Evolutionary conservation across 2,113 vertebrate genomes (phyloP), one percentile per base, ranked within the genome.

Genomic region (Epinephelus cyanopodus): DNA sequence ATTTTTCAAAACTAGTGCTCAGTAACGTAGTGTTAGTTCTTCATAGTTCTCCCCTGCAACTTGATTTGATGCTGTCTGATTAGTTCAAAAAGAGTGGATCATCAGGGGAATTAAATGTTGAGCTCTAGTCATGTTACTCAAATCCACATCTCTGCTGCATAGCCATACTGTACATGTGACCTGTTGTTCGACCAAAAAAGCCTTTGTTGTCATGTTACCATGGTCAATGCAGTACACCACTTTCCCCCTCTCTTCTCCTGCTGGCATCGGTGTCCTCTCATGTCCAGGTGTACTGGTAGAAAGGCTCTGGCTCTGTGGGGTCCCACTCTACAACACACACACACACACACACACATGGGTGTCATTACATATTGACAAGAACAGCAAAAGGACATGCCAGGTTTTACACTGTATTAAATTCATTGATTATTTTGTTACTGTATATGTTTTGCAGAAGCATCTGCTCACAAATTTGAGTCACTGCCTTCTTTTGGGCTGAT

Each of bases 281-380:
- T 66, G 74, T 33, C 94, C 95, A n/a, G 0, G 77, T 92, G 69
- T 90, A 85, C 68, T 96, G 93, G 88, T 97, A 98, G 90, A 99
- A 98, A 8, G 93, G 92, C 89, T 99, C 98, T 0, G 95, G 96
- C 23, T 96, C 73, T 15, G 95, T 88, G 15, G 97, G 97, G 0
- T 95, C 93, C 97, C 97, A 97, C 66, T 98, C 98, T 98, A 80
- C 33, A 89, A 82, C 18, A 58, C 27, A 90, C 15, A 66, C n/a
- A n/a, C n/a, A n/a, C n/a, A n/a, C n/a, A n/a, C n/a, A 82, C 18
- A 58, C 27, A 90, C 15, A 66, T 12, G 6, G 2, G 14, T 57
- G 11, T 52, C 25, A 84, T 27, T 47, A 62, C 1, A 1, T 39
- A 25, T 66, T 6, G 33, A 23, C 50, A 18, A n/a, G 33, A 57